These are phyloP conservation scores for Calliopum simillimum DNA, from an alignment of 2,888 invertebrate species.

Conservation along the genomic window DNA sequence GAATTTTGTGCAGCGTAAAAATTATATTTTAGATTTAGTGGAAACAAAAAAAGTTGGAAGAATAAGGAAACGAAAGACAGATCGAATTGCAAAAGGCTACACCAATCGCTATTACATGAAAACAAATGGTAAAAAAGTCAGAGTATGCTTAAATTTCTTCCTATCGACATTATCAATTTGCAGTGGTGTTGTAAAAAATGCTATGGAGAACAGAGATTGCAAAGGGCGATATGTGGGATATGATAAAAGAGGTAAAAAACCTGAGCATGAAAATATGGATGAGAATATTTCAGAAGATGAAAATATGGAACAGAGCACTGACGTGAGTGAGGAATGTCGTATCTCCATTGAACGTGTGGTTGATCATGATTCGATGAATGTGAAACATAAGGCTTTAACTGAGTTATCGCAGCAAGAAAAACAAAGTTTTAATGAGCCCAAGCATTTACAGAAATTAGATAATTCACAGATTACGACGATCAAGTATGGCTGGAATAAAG, in stretches of 20 bases:
- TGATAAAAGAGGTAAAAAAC: conserved; percentile 32
- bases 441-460: conserved; percentile 2
- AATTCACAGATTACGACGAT: conserved; percentile 37
- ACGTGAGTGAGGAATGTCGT: not conserved
- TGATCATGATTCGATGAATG: too few relatives aligned
- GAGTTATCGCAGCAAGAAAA: not conserved
- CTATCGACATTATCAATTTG: conserved; percentile 42
- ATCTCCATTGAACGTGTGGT: too few relatives aligned
- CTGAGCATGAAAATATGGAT: not conserved
- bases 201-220: conserved; percentile 40
- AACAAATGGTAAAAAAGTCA: conserved; percentile 23
- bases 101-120: conserved; percentile 44
- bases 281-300: not conserved
- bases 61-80: conserved; percentile 38
- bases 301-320: too few relatives aligned
- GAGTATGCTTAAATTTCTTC: conserved; percentile 47
- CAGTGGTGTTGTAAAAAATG: conserved; percentile 42
- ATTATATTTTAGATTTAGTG: conserved; percentile 35
- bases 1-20: conserved; percentile 39
- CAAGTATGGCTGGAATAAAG: conserved; percentile 37
- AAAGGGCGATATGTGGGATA: conserved; percentile 28
- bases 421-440: too few relatives aligned
- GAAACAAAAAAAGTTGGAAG: conserved; percentile 41
- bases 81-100: conserved; percentile 31
- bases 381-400: not conserved